Conservation (phyloP, 2,797 vertebrate genomes). For the Labroides dimidiatus region DNA sequence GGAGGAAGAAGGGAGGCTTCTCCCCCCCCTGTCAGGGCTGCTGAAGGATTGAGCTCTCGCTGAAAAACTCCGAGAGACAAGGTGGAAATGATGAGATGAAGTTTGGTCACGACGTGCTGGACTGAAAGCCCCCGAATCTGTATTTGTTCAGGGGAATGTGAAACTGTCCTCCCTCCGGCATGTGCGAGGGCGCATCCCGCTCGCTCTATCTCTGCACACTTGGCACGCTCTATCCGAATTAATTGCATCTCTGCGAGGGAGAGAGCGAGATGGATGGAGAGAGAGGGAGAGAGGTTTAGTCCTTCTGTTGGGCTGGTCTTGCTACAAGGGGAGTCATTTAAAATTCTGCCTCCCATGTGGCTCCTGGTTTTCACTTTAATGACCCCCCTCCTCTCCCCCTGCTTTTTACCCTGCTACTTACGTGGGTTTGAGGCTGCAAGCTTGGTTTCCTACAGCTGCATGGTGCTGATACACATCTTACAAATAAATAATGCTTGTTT, state of each 20-base stretch:
- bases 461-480: conserved; percentile 37
- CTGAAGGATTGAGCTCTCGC: conserved; percentile 58
- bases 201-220: conserved; percentile 85
- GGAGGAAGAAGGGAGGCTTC: conserved; percentile 28
- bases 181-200: conserved; percentile 82
- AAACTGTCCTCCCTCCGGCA: conserved; percentile 79
- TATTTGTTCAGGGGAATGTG: conserved; percentile 76
- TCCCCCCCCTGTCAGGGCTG: conserved; percentile 33
- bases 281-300: conserved; percentile 70
- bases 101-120: conserved; percentile 67
- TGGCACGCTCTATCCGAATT: conserved; percentile 87
- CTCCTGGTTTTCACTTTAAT: conserved; percentile 88
- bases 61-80: conserved; percentile 59
- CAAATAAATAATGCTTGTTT: conserved; percentile 44
- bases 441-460: conserved; percentile 47
- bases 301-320: conserved; percentile 82
- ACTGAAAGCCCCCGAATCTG: conserved; percentile 68
- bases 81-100: conserved; percentile 68
- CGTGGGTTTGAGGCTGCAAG: conserved; percentile 53
- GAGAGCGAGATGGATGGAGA: conserved; percentile 78
- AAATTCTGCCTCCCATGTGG: conserved; percentile 88
- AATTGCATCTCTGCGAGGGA: conserved; percentile 88
- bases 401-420: conserved; percentile 62
- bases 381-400: conserved; percentile 74
- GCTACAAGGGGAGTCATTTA: conserved; percentile 87